Base-by-base conservation (phyloP, 2,113 vertebrate genomes). In the Hippocampus comes region DNA sequence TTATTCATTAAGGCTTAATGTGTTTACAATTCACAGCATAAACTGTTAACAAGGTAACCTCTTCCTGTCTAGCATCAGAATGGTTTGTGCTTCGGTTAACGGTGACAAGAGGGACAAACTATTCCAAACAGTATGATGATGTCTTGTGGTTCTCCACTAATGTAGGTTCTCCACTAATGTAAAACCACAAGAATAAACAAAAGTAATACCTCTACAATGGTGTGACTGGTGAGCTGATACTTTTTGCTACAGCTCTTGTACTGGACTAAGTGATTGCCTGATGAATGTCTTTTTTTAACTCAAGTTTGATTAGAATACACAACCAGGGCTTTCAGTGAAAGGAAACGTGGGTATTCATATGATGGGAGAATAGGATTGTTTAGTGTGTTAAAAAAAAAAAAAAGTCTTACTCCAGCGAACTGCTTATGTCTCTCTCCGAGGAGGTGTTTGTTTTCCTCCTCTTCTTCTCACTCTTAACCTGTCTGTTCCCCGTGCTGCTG, bases 351-450 rank as follows among this genome's bases (percentile, higher is more conserved):
- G 21, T 57, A 10, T 25, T 11, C 21, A 23, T 23, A 2, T 57
- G 1, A 38, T 23, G 6, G 2, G 17, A 48, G 8, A 48, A 17
- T 27, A 25, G 11, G n/a, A 15, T 23, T 46, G 5, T 41, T 20
- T 1, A 63, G 34, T n/a, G 34, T 64, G 10, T 10, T 14, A n/a
- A 0, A 10, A 18, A 66, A 10, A 23, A 60, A 5, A 43, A 68
- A 38, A 49, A 49, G 20, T n/a, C 78, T 82, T 72, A 92, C 91
- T 70, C 61, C 34, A 78, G 73, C 38, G 84, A 48, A 67, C 61
- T 63, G 67, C 48, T 11, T 67, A 66, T 48, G 18, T 81, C 76
- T 43, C 38, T 51, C 41, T 72, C 72, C 60, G 70, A 76, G 10
- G 72, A 63, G 23, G 67, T 67, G 17, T 63, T 81, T 77, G 73